These are phyloP conservation scores for Argya squamiceps DNA, from an alignment of 2,797 vertebrate species.

Conservation along the genomic window DNA sequence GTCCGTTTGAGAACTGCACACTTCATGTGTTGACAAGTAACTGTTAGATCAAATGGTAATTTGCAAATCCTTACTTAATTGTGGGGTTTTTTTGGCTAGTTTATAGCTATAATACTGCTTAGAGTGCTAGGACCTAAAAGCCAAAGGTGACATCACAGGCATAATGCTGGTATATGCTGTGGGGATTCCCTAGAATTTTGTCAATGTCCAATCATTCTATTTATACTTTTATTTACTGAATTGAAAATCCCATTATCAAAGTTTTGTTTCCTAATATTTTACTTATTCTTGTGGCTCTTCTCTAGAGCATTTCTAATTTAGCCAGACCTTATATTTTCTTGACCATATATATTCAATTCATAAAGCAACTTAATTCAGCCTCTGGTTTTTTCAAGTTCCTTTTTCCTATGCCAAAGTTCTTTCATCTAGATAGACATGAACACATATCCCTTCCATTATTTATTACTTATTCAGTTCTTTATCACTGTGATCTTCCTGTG, in stretches of 20 bases:
- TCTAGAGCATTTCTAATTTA: background rate
- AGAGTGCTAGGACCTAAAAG: background rate
- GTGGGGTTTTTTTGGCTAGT: background rate
- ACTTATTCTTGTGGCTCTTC: background rate
- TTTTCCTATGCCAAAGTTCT: background rate
- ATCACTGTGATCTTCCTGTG: background rate
- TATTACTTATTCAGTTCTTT: background rate
- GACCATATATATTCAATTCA: background rate
- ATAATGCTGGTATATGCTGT: background rate
- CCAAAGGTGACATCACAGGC: background rate
- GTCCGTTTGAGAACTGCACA: background rate
- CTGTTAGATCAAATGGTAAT: background rate
- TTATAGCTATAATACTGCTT: background rate
- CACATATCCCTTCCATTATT: background rate
- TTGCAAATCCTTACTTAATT: background rate
- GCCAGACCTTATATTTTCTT: background rate
- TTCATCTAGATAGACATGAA: background rate
- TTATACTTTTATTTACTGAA: constrained; percentile 10
- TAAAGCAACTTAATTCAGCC: background rate
- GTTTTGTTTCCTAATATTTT: background rate
- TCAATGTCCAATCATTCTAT: background rate
- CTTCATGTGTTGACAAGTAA: background rate
- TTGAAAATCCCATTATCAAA: constrained; percentile 14
- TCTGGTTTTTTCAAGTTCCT: background rate
- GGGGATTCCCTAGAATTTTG: background rate